phyloP scores from a whole-genome alignment of 2,113 vertebrate genomes.

The Melospiza melodia region DNA sequence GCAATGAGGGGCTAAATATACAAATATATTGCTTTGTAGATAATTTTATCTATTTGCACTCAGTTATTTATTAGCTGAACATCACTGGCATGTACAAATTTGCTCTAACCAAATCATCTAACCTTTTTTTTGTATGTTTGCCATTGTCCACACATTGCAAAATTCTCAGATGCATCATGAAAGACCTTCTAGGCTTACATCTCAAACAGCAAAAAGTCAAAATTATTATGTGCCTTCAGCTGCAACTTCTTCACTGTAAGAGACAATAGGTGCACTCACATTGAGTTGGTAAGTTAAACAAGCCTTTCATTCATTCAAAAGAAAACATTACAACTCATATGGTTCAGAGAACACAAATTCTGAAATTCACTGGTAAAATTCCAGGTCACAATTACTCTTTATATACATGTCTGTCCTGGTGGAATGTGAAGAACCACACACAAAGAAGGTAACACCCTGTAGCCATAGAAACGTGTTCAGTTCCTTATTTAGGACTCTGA shows the following conservation, averaged over 20 bases:
- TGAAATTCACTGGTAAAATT: background rate
- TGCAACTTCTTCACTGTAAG: background rate
- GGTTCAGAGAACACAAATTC: background rate
- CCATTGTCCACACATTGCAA: background rate
- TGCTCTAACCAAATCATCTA: background rate
- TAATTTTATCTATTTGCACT: background rate
- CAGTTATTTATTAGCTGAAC: slow-evolving; percentile 13
- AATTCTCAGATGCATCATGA: background rate
- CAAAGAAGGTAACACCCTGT: background rate
- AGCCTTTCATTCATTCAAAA: background rate
- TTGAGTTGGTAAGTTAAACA: background rate
- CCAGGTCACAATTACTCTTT: background rate
- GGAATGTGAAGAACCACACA: background rate
- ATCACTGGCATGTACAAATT: background rate
- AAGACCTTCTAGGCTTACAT: background rate
- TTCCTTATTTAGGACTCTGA: background rate
- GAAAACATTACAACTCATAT: background rate
- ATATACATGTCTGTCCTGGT: background rate
- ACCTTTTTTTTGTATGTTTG: rapidly evolving
- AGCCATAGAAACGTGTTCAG: background rate
- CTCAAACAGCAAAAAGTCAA: background rate
- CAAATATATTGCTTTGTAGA: background rate
- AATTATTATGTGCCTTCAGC: background rate
- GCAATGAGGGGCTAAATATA: background rate
- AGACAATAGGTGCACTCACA: background rate